Evolutionary conservation across 1,140 invertebrate species (phyloP), one percentile per base, ranked within the genome.

Genomic region (Drosophila tristis): DNA sequence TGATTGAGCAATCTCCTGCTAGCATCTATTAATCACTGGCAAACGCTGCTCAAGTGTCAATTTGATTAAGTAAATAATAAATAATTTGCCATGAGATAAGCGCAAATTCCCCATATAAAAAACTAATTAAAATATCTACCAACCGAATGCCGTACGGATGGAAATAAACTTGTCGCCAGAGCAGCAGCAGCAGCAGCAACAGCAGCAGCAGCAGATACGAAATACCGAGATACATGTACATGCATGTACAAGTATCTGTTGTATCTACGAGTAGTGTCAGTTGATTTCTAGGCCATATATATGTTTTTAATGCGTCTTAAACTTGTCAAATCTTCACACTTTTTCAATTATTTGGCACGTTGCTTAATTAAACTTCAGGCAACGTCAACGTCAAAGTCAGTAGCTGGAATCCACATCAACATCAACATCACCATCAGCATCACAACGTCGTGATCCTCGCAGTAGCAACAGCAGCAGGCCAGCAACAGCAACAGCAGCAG

Each of bases 241-340:
- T 11, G 23, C 4, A 23, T 2, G 13, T 44, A 65, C 9, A 4
- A 13, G 35, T 39, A 39, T 39, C 35, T 39, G 9, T 11, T 1
- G 35, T 39, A 39, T 39, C 35, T 39, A 39, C 11, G 35, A 39
- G 35, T 13, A 13, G 35, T 39, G 58, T 66, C 64, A 64, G 62
- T 62, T 43, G 48, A 66, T 85, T 85, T 85, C 80, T 84, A 84
- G 80, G 80, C 80, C 80, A 84, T 54, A 71, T n/a, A 29, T 43
- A 29, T 8, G 43, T 43, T 80, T 85, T 86, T 77, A 86, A 86
- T 86, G 80, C 86, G 80, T 89, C 84, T 91, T 91, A 89, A 91
- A 91, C 80, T 91, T 91, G 89, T 91, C 89, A 91, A 89, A 82
- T 87, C 73, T 90, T 90, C 87, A 90, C 90, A 91, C 85, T 90